Conservation (phyloP, 2,888 invertebrate genomes). For the Auanema sp. region DNA sequence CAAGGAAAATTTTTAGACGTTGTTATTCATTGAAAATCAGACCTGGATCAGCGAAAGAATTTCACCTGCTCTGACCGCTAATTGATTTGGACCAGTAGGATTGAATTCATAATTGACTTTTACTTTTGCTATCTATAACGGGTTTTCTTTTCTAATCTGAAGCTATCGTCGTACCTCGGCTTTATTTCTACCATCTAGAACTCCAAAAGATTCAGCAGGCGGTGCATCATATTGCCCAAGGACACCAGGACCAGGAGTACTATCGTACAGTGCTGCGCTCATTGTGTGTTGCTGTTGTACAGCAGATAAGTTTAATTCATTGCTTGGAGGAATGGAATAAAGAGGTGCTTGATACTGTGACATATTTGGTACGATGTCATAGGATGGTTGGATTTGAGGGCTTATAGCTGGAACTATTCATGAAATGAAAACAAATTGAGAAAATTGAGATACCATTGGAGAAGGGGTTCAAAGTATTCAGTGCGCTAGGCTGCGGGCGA, state of each 20-base stretch:
- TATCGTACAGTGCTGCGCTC: neutral
- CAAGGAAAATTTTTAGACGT: slow-evolving; percentile 19
- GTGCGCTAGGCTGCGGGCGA: slow-evolving; percentile 26
- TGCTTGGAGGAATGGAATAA: too few relatives aligned
- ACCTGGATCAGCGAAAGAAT: slow-evolving; percentile 18
- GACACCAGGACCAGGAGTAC: neutral
- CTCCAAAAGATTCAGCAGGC: slow-evolving; percentile 1
- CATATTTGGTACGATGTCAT: slow-evolving; percentile 13
- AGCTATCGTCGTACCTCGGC: too few relatives aligned
- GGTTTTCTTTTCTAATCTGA: too few relatives aligned
- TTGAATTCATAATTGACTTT: slow-evolving; percentile 45
- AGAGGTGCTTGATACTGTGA: too few relatives aligned
- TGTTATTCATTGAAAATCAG: neutral
- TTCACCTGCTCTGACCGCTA: slow-evolving; percentile 44
- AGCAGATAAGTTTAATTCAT: too few relatives aligned
- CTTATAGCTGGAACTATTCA: slow-evolving; percentile 5
- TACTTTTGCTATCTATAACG: slow-evolving; percentile 34
- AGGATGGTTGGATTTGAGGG: slow-evolving; percentile 9
- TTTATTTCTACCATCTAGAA: neutral
- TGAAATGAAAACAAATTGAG: too few relatives aligned
- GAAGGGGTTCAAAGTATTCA: neutral
- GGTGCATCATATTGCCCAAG: slow-evolving; percentile 7
- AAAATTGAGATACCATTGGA: neutral
- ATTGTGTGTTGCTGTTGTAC: neutral
- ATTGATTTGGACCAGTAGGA: slow-evolving; percentile 49